Percentiles rank a stretch among this genome's conserved stretches.
Evolutionary conservation across 2,888 invertebrate genomes (phyloP).

Genomic region (Andrena bucephala): DNA sequence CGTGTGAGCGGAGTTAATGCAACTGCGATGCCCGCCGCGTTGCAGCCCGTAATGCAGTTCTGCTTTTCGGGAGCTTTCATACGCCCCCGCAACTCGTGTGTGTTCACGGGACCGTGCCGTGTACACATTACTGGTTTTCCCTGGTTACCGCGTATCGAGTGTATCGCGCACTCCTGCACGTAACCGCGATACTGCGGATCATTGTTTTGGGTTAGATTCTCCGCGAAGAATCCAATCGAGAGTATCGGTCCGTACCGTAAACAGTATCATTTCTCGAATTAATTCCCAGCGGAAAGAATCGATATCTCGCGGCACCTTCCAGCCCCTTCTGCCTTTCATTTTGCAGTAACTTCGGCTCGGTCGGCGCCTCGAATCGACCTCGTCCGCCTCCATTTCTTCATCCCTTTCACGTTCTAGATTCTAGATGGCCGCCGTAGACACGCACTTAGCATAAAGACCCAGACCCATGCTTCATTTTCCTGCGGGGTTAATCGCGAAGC

Average conservation of each 20-base stretch:
- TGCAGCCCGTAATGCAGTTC: conserved; percentile 58
- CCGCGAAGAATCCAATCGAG: background rate
- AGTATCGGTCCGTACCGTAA: background rate
- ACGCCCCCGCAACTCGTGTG: conserved; percentile 43
- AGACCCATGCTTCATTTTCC: conserved; percentile 7
- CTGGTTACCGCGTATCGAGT: conserved; percentile 59
- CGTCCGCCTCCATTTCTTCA: background rate
- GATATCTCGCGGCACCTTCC: background rate
- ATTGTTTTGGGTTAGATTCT: conserved; percentile 57
- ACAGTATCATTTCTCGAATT: background rate
- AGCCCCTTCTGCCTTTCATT: too few species aligned
- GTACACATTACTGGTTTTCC: conserved; percentile 69
- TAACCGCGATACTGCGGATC: conserved; percentile 58
- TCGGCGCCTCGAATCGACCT: background rate
- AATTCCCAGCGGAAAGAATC: background rate
- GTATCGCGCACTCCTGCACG: conserved; percentile 52
- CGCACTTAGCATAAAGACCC: background rate
- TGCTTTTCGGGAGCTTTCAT: conserved; percentile 63
- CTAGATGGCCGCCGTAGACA: background rate
- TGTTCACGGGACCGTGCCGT: conserved; percentile 63
- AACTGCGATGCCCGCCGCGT: conserved; percentile 37
- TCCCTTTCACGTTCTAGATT: background rate
- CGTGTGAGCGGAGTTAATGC: conserved; percentile 61
- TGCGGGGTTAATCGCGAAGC: conserved; percentile 5
- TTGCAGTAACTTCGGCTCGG: too few species aligned